Conservation (phyloP, 2,888 invertebrate genomes). For the Tholera decimalis region DNA sequence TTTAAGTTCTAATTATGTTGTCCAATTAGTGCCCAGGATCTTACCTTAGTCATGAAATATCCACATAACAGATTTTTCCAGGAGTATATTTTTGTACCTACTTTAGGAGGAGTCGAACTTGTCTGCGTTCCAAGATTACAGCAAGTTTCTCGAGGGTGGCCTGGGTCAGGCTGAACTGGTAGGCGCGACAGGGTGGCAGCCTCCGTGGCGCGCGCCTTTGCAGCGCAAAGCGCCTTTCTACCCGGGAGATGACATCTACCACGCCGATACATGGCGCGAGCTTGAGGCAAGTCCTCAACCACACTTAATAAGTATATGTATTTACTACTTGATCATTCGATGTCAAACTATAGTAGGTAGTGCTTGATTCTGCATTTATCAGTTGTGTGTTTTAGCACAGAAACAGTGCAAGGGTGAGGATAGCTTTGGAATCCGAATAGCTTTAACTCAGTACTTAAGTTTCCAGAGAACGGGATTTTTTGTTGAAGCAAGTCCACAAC, state of each 20-base stretch:
- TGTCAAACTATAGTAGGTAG: neutral
- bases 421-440: too few species aligned
- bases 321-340: neutral
- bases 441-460: too few species aligned
- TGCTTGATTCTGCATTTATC: too few species aligned
- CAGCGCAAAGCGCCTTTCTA: constrained; percentile 92
- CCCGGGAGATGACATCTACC: constrained; percentile 89
- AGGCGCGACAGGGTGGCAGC: constrained; percentile 89
- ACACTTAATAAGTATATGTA: neutral
- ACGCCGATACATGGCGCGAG: constrained; percentile 89
- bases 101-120: constrained; percentile 86
- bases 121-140: constrained; percentile 91
- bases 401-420: too few species aligned
- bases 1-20: too few species aligned
- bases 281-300: constrained; percentile 77
- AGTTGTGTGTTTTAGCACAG: neutral
- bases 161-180: constrained; percentile 91
- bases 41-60: too few species aligned
- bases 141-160: constrained; percentile 89
- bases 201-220: constrained; percentile 91
- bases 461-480: too few species aligned
- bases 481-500: too few species aligned
- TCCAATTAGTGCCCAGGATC: too few species aligned
- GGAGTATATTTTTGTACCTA: constrained; percentile 1
- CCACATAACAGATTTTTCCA: too few species aligned